Percentiles rank a stretch among this genome's conserved stretches.
These are phyloP conservation scores for Drosophila atripex DNA, from an alignment of 2,888 invertebrate species.

Conservation along the genomic window DNA sequence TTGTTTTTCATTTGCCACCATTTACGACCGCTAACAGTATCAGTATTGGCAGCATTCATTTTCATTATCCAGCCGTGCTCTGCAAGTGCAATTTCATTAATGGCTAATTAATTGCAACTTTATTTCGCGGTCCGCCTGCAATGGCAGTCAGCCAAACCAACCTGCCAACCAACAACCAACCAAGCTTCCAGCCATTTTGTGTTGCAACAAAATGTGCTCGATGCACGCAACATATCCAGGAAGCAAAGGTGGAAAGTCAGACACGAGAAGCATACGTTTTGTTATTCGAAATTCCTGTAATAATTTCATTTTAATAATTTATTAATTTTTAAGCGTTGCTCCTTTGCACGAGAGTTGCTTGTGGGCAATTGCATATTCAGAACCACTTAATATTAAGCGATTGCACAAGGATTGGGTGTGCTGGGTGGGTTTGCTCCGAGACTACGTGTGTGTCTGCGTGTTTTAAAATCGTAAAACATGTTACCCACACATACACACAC, in stretches of 20 bases:
- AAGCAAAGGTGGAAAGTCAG: slow-evolving; percentile 14
- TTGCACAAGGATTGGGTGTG: slow-evolving; percentile 28
- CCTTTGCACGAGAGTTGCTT: slow-evolving; percentile 38
- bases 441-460: slow-evolving; percentile 48
- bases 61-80: slow-evolving; percentile 40
- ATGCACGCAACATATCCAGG: slow-evolving; percentile 49
- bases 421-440: neutral
- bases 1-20: slow-evolving; percentile 32
- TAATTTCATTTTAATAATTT: slow-evolving; percentile 59
- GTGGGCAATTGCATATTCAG: slow-evolving; percentile 22
- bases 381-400: slow-evolving; percentile 52
- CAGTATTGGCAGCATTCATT: slow-evolving; percentile 42
- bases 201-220: slow-evolving; percentile 48
- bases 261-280: slow-evolving; percentile 49
- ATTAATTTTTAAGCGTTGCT: slow-evolving; percentile 65
- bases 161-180: neutral
- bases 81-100: slow-evolving; percentile 48
- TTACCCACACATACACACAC: slow-evolving; percentile 46
- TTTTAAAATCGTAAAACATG: slow-evolving; percentile 57
- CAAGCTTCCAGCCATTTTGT: slow-evolving; percentile 28
- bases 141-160: slow-evolving; percentile 17
- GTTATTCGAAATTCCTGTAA: slow-evolving; percentile 58
- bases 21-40: slow-evolving; percentile 31
- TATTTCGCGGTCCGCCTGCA: slow-evolving; percentile 51
- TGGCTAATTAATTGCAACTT: slow-evolving; percentile 70